Percentiles rank a stretch among this genome's conserved stretches.
Evolutionary conservation across 2,113 vertebrate genomes (phyloP).

Genomic region (Phaetusa simplex): DNA sequence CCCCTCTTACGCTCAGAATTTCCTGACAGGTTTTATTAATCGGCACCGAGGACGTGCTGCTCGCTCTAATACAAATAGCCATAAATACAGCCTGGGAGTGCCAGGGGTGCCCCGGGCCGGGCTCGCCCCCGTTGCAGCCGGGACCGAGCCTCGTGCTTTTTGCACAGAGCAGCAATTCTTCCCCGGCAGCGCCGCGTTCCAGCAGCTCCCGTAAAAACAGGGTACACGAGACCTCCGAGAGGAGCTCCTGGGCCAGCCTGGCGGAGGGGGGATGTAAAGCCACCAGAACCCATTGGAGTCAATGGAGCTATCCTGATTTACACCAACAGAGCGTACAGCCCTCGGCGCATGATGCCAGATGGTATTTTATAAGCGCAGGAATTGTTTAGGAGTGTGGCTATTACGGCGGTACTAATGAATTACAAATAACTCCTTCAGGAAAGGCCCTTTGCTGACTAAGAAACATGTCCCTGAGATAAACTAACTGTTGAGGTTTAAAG

Average conservation of each 20-base stretch:
- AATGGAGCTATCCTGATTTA: background rate
- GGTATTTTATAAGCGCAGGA: slow-evolving; percentile 48
- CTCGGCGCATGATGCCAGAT: background rate
- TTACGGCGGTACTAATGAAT: slow-evolving; percentile 45
- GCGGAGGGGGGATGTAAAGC: background rate
- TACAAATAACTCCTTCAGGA: slow-evolving; percentile 51
- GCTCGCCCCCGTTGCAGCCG: accelerated
- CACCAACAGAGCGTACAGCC: background rate
- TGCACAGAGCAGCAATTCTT: background rate
- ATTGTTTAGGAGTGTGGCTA: slow-evolving; percentile 43
- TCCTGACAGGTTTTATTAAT: background rate
- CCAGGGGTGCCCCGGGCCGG: background rate
- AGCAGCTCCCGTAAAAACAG: background rate
- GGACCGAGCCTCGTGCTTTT: background rate
- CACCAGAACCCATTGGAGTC: background rate
- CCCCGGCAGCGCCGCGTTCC: accelerated
- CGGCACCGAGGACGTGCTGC: accelerated
- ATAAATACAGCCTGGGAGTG: background rate
- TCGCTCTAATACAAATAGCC: background rate
- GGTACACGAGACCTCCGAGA: background rate
- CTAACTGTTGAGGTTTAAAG: slow-evolving; percentile 39
- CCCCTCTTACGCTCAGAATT: background rate
- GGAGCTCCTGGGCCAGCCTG: background rate
- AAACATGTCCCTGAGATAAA: slow-evolving; percentile 31
- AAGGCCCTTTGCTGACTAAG: slow-evolving; percentile 48